Percentiles rank a stretch among this genome's conserved stretches.
phyloP scores from a whole-genome alignment of 2,113 vertebrate genomes.

The Antigone vipio region DNA sequence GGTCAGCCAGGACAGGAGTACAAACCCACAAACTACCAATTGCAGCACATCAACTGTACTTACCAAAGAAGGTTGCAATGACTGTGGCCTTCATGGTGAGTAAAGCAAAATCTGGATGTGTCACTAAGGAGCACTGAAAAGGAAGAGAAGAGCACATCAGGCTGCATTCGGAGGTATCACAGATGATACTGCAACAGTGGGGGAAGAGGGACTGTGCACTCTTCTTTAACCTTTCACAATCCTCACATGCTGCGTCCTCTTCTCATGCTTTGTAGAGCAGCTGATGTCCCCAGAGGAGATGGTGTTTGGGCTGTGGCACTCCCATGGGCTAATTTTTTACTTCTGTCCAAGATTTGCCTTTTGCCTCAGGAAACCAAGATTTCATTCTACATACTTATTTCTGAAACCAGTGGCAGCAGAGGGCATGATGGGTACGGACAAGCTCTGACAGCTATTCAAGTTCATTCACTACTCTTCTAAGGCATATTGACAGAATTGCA shows the following conservation, averaged over 20 bases:
- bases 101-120: slow-evolving; percentile 18
- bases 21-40: background rate
- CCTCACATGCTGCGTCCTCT: background rate
- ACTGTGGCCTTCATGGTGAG: slow-evolving; percentile 73
- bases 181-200: background rate
- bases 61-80: slow-evolving; percentile 72
- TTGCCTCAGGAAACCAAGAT: background rate
- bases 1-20: background rate
- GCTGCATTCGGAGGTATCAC: background rate
- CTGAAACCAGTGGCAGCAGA: background rate
- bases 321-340: background rate
- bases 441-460: background rate
- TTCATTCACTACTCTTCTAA: background rate
- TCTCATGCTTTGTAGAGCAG: background rate
- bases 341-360: background rate
- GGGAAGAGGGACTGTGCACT: background rate
- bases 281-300: background rate
- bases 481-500: background rate
- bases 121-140: slow-evolving; percentile 26
- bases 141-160: background rate
- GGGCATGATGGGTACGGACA: background rate
- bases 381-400: background rate
- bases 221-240: background rate
- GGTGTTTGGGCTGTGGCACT: background rate
- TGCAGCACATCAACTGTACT: slow-evolving; percentile 29